Conservation (phyloP, 2,113 vertebrate genomes). For the Willisornis vidua region DNA sequence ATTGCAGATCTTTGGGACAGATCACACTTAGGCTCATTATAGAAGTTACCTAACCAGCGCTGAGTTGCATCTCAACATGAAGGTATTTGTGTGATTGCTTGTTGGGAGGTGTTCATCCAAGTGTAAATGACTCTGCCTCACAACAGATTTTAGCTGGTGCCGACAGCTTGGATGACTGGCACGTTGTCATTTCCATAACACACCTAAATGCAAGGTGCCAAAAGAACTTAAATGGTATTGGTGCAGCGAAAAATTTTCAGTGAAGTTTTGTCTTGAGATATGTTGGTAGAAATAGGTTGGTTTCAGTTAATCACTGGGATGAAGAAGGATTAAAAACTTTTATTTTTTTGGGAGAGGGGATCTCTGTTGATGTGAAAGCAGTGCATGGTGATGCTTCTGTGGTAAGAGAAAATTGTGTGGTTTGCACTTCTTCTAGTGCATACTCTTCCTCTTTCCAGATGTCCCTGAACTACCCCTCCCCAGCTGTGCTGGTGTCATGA, state of each 20-base stretch:
- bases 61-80: conserved; percentile 49
- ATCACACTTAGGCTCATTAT: conserved; percentile 7
- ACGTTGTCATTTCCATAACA: conserved; percentile 81
- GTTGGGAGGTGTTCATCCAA: conserved; percentile 75
- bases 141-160: conserved; percentile 73
- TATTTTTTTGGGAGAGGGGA: neutral
- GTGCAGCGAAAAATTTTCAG: conserved; percentile 32
- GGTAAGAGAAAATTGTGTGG: neutral
- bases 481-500: neutral
- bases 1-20: conserved; percentile 31
- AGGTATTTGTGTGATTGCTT: conserved; percentile 72
- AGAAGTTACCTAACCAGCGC: conserved; percentile 46
- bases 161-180: conserved; percentile 82
- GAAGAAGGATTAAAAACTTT: neutral
- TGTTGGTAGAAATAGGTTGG: conserved; percentile 40
- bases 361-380: neutral
- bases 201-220: conserved; percentile 77
- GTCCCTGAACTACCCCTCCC: neutral
- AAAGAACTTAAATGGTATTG: conserved; percentile 66
- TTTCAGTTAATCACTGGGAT: conserved; percentile 28
- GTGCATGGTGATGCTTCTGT: neutral
- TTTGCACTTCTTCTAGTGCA: neutral
- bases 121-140: conserved; percentile 78
- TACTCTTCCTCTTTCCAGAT: neutral
- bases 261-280: conserved; percentile 41